Conservation (phyloP, 1,140 invertebrate genomes). For the Macrotrachela quadricornifera region DNA sequence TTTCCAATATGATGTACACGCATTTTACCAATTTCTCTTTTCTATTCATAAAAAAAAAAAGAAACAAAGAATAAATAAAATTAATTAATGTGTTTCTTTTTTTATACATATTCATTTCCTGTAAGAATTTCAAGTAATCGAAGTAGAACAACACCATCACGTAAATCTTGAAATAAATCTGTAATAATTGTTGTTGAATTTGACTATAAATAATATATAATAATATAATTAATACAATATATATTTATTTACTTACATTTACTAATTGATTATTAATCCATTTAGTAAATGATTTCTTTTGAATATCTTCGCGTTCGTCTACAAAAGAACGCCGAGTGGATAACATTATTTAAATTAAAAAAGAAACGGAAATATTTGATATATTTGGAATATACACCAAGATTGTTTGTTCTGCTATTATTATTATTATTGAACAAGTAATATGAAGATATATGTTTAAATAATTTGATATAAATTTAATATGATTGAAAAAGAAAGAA, state of each 20-base stretch:
- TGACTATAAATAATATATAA: background rate
- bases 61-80: background rate
- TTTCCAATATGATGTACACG: constrained; percentile 75
- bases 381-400: no score
- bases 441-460: no score
- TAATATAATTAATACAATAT: background rate
- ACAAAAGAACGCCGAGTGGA: constrained; percentile 31
- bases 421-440: no score
- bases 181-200: background rate
- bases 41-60: constrained; percentile 34
- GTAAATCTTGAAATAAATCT: constrained; percentile 7
- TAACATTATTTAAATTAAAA: no score
- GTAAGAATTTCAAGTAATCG: constrained; percentile 3
- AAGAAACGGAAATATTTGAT: no score
- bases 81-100: no score
- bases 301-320: constrained; percentile 98
- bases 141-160: constrained; percentile 4
- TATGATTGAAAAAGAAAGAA: no score
- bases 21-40: constrained; percentile 64
- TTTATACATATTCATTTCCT: constrained; percentile 2
- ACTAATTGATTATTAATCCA: constrained; percentile 99
- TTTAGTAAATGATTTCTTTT: constrained; percentile 99
- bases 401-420: no score
- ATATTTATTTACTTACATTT: constrained; percentile 49
- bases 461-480: no score